Percentiles rank a stretch among this genome's conserved stretches.
These are phyloP conservation scores for Leuciscus waleckii DNA, from an alignment of 2,797 vertebrate species.

Conservation along the genomic window DNA sequence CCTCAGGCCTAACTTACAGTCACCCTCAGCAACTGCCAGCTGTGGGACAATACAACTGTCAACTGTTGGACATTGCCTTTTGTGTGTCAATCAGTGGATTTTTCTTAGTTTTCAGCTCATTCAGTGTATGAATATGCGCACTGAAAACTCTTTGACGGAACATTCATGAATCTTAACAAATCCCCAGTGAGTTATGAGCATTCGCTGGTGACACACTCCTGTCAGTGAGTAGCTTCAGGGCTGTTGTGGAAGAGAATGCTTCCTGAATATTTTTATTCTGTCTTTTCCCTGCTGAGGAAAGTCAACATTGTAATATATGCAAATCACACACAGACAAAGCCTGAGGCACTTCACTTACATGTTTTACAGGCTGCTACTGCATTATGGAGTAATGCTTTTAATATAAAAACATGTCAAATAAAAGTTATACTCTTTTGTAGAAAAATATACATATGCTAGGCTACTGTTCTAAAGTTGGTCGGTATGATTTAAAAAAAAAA, in stretches of 20 bases:
- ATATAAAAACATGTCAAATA: background rate
- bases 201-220: background rate
- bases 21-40: background rate
- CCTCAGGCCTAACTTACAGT: conserved; percentile 5
- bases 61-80: conserved; percentile 19
- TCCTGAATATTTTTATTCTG: background rate
- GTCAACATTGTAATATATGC: conserved; percentile 15
- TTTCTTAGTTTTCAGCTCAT: conserved; percentile 9
- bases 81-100: conserved; percentile 31
- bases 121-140: conserved; percentile 7
- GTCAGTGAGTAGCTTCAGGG: conserved; percentile 2
- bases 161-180: conserved; percentile 27
- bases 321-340: conserved; percentile 21
- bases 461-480: background rate
- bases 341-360: background rate
- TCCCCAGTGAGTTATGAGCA: background rate
- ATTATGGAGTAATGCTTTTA: background rate
- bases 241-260: background rate
- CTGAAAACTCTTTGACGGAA: conserved; percentile 22
- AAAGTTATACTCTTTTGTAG: background rate
- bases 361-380: background rate
- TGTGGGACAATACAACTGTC: conserved; percentile 25
- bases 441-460: background rate
- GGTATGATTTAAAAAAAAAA: too few relatives aligned
- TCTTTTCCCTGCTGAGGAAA: background rate